Evolutionary conservation across 2,113 vertebrate genomes (phyloP), one percentile per base, ranked within the genome.

Genomic region (Theristicus caerulescens): DNA sequence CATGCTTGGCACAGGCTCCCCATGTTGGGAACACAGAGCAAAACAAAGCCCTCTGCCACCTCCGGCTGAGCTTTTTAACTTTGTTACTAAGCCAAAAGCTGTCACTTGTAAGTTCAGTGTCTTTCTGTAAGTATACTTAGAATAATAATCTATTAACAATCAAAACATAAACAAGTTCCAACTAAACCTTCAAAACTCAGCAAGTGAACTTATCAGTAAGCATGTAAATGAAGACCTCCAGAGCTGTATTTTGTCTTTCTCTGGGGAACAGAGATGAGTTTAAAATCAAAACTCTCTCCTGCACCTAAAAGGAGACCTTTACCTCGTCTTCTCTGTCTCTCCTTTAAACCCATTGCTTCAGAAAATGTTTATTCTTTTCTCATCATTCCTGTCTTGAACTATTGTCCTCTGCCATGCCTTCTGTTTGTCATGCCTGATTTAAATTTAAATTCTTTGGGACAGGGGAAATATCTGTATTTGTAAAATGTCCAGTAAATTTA

Each of bases 401-500:
- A 32, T 83, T 94, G 71, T 91, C 76, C 65, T 94, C 57, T 94
- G 61, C 79, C 15, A 69, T 87, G 34, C 70, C 51, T 90, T 79
- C 71, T 90, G 47, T 93, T 91, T 94, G 72, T 73, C 86, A 78
- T 82, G 71, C 44, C 44, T 94, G 83, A 94, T 94, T 91, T 94
- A 94, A 38, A 78, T 74, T 59, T 93, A 90, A 90, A 74, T 93
- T 91, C 73, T 91, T 74, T 71, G 54, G 32, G 52, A 65, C 64
- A 81, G 69, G 38, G 66, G 42, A 97, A 93, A 66, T 93, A 87
- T 47, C 83, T 94, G 34, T 90, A 52, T 96, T 95, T 97, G 79
- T 84, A 93, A 96, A 95, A 91, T 86, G 79, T 85, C 93, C 51
- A 38, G 69, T 86, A 88, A 88, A 96, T 95, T 95, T 92, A 95